Percentiles rank a stretch among this genome's conserved stretches.
Conservation (phyloP, 23 tunicate species). For the Botrylloides violaceus region DNA sequence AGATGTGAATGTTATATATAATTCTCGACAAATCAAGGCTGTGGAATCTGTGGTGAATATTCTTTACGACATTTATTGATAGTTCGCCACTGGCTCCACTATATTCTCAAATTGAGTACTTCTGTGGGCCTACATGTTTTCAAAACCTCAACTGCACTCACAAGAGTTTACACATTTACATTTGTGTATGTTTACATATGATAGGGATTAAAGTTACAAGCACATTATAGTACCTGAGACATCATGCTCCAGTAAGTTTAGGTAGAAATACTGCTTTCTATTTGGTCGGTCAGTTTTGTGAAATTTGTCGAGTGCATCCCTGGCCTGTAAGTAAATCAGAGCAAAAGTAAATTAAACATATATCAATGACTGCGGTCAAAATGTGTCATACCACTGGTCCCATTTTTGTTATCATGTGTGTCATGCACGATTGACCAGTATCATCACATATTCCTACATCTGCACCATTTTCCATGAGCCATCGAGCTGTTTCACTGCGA, state of each 20-base stretch:
- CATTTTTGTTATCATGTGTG: slow-evolving; percentile 91
- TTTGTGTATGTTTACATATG: too few species aligned
- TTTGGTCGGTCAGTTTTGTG: slow-evolving; percentile 71
- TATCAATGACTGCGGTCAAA: background rate
- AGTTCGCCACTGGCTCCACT: too few species aligned
- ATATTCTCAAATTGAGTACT: too few species aligned
- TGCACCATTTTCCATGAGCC: slow-evolving; percentile 58
- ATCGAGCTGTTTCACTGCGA: slow-evolving; percentile 85
- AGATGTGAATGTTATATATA: too few species aligned
- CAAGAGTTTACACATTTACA: too few species aligned
- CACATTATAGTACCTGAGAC: slow-evolving; percentile 2
- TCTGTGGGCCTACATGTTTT: too few species aligned
- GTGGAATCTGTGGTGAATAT: too few species aligned
- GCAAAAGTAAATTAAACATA: too few species aligned
- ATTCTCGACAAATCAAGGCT: too few species aligned
- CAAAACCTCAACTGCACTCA: too few species aligned
- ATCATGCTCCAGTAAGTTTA: slow-evolving; percentile 46
- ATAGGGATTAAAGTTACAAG: too few species aligned
- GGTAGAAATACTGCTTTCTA: slow-evolving; percentile 64
- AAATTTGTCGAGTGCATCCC: slow-evolving; percentile 62
- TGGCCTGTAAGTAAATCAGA: slow-evolving; percentile 41
- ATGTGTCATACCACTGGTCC: slow-evolving; percentile 91
- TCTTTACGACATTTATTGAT: too few species aligned
- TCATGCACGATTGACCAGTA: slow-evolving; percentile 69
- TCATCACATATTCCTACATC: slow-evolving; percentile 57